phyloP scores from a whole-genome alignment of 2,888 invertebrate genomes.

The Pristionchus mayeri region DNA sequence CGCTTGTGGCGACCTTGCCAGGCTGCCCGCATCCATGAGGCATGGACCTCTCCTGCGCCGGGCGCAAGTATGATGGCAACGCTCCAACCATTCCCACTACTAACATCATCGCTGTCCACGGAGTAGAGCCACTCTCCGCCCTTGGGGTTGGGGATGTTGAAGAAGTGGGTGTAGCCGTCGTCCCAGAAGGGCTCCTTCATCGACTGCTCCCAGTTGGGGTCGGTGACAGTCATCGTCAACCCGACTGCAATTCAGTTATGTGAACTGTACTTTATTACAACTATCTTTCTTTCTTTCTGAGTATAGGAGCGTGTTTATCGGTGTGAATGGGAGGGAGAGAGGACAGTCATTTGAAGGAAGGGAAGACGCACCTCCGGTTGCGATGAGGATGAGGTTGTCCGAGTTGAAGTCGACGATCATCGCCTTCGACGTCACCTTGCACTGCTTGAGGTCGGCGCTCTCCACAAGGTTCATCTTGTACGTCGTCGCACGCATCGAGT shows the following conservation, averaged over 20 bases:
- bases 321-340: background rate
- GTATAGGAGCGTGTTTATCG: too few species aligned
- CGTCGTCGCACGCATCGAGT: constrained; percentile 58
- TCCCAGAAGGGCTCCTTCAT: background rate
- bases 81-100: background rate
- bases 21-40: background rate
- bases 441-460: constrained; percentile 46
- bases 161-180: constrained; percentile 54
- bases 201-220: constrained; percentile 60
- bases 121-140: constrained; percentile 61
- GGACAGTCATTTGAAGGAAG: too few species aligned
- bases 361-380: constrained; percentile 58
- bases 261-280: too few species aligned
- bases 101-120: constrained; percentile 32
- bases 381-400: constrained; percentile 61
- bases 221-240: constrained; percentile 59
- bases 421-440: constrained; percentile 50
- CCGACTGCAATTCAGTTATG: constrained; percentile 52
- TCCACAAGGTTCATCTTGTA: constrained; percentile 63
- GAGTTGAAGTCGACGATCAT: constrained; percentile 65
- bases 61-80: too few species aligned
- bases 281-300: too few species aligned
- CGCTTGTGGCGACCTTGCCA: background rate
- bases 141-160: constrained; percentile 50
- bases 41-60: too few species aligned